These are phyloP conservation scores for Gracilinanus agilis DNA, from an alignment of 2,113 vertebrate genomes.

Conservation along the genomic window DNA sequence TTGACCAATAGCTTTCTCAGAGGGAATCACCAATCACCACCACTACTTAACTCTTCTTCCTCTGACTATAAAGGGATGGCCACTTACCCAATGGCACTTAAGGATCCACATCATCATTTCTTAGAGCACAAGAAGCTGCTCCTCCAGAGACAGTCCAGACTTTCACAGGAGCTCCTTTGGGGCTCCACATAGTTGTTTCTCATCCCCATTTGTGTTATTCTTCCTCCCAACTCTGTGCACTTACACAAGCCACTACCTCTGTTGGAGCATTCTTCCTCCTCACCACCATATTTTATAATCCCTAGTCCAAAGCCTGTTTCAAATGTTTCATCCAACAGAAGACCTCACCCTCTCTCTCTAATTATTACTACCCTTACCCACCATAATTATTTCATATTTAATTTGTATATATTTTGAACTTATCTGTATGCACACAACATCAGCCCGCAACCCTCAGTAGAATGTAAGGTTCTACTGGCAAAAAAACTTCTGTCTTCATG, in stretches of 20 bases:
- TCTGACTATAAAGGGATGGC: not conserved
- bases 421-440: not conserved
- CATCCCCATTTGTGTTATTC: not conserved
- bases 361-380: not conserved
- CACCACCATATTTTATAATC: not conserved
- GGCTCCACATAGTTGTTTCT: not conserved
- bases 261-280: not conserved
- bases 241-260: not conserved
- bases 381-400: not conserved
- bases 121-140: not conserved
- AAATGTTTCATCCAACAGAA: not conserved
- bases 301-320: not conserved
- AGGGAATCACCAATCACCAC: not conserved
- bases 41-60: not conserved
- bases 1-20: not conserved
- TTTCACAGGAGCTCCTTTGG: not conserved
- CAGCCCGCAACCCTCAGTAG: not conserved
- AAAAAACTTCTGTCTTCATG: not conserved
- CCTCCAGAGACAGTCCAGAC: not conserved
- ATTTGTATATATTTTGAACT: not conserved
- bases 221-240: not conserved
- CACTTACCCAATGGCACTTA: not conserved
- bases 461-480: not conserved
- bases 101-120: not conserved
- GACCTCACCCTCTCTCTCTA: not conserved